phyloP scores from a whole-genome alignment of 2,888 invertebrate genomes.

The Troides aeacus region DNA sequence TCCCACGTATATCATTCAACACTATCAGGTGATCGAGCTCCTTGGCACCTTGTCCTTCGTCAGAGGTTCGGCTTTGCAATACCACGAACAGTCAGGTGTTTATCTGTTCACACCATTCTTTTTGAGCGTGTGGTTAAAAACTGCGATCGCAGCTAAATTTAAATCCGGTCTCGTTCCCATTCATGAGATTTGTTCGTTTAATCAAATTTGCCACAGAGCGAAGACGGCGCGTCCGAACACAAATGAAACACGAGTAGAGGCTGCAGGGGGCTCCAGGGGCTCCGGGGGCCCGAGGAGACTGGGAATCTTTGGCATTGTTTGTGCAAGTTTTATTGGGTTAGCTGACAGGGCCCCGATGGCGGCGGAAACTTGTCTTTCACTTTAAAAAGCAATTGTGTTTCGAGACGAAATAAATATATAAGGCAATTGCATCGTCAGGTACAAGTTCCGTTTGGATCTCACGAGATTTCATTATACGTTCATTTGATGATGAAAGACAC shows the following conservation, averaged over 20 bases:
- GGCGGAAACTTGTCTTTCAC: conserved; percentile 25
- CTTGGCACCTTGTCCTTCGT: too few species aligned
- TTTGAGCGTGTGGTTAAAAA: neutral
- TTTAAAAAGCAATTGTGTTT: conserved; percentile 27
- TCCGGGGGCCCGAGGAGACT: neutral
- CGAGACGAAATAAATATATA: conserved; percentile 16
- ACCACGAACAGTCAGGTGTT: neutral
- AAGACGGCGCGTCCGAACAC: conserved; percentile 15
- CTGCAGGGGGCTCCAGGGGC: neutral
- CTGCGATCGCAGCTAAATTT: neutral
- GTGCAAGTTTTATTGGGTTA: conserved; percentile 27
- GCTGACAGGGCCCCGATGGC: conserved; percentile 14
- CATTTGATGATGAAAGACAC: neutral
- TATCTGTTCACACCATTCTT: neutral
- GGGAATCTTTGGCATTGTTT: conserved; percentile 30
- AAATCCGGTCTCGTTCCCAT: neutral
- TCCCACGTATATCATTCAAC: neutral
- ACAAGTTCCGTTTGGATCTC: neutral
- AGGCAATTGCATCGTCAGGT: conserved; percentile 8
- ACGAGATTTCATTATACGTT: too few species aligned
- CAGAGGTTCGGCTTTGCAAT: too few species aligned
- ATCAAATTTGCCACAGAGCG: conserved; percentile 16
- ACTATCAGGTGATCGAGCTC: too few species aligned
- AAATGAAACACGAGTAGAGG: conserved; percentile 25
- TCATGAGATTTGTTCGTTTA: conserved; percentile 14